Percentiles rank a stretch among this genome's conserved stretches.
phyloP scores from a whole-genome alignment of 2,797 vertebrate species.

The Ceryle rudis region DNA sequence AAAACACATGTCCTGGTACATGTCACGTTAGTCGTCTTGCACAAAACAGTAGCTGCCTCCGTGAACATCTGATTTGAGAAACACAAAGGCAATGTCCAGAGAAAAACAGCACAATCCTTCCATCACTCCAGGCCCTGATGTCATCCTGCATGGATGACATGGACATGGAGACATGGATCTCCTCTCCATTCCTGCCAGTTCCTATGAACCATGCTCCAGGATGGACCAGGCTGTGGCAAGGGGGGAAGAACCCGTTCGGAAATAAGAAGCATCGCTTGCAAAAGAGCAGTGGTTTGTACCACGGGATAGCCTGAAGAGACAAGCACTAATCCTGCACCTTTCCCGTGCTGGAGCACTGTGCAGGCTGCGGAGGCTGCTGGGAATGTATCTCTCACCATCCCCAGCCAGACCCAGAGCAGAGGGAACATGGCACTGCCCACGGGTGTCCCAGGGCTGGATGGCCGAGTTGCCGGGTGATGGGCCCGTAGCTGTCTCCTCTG shows the following conservation, averaged over 20 bases:
- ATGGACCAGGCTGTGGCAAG: fast-evolving
- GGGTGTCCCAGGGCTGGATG: background rate
- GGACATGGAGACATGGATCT: background rate
- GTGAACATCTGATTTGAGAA: background rate
- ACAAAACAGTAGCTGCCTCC: background rate
- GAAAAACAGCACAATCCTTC: fast-evolving
- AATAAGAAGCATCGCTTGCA: background rate
- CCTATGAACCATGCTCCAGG: fast-evolving
- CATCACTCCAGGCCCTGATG: background rate
- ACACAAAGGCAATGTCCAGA: fast-evolving
- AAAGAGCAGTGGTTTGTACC: background rate
- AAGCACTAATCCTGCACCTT: background rate
- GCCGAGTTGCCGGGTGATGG: background rate
- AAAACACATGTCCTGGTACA: background rate
- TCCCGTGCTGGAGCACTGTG: background rate
- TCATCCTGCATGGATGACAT: background rate
- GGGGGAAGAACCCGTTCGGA: background rate
- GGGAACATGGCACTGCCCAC: fast-evolving
- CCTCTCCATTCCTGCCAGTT: too few relatives aligned
- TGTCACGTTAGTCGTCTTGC: background rate
- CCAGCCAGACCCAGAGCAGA: fast-evolving
- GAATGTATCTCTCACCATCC: fast-evolving
- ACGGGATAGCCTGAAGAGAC: fast-evolving
- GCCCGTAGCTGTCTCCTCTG: background rate
- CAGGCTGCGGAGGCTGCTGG: background rate